A percentile compares a stretch with the other conserved stretches of the same genome.
Evolutionary conservation across 2,797 vertebrate species (phyloP).

Genomic region (Coracias cyanogaster): DNA sequence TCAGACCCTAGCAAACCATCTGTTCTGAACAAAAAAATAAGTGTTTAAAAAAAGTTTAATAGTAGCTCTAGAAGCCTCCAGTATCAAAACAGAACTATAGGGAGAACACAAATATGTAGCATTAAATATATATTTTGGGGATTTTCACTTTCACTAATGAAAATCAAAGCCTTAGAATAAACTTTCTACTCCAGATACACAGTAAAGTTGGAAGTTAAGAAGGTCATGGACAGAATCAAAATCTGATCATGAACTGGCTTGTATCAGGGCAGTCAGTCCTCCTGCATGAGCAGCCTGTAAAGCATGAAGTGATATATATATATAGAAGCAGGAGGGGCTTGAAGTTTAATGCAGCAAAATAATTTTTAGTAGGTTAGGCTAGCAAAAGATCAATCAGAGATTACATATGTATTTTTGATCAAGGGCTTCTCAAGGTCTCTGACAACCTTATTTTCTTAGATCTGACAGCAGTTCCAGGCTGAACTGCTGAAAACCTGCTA

Average conservation of each 20-base stretch:
- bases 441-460: background rate
- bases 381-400: conserved; percentile 11
- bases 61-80: background rate
- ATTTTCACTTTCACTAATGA: background rate
- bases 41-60: background rate
- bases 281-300: background rate
- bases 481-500: conserved; percentile 25
- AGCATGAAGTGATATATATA: background rate
- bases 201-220: background rate
- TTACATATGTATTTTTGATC: background rate
- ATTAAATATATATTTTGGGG: background rate
- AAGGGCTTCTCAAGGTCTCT: conserved; percentile 43
- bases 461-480: conserved; percentile 15
- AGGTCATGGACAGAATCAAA: background rate
- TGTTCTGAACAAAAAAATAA: background rate
- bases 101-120: background rate
- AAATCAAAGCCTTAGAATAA: background rate
- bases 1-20: background rate
- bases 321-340: background rate
- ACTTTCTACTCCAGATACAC: background rate
- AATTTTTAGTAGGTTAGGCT: background rate
- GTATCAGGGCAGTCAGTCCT: background rate
- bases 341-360: background rate
- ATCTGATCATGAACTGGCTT: background rate
- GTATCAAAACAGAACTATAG: background rate